A percentile compares a stretch with the other conserved stretches of the same genome.
These are phyloP conservation scores for Latrodectus elegans DNA, from an alignment of 2,888 invertebrate genomes.

Conservation along the genomic window DNA sequence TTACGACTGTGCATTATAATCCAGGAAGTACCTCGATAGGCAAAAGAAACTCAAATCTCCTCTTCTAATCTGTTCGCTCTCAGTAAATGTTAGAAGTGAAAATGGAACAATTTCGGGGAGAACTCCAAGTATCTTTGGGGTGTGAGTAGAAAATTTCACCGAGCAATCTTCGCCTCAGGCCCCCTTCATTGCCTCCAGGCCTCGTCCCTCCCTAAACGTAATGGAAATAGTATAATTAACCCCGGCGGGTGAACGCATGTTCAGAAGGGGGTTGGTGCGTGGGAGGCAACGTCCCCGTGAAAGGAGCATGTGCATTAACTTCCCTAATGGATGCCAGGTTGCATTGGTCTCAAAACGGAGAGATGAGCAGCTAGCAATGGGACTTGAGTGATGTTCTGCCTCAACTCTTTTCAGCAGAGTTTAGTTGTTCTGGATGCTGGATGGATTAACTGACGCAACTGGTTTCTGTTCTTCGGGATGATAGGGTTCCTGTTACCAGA, in stretches of 20 bases:
- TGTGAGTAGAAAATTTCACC: no score
- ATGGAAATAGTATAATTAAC: slow-evolving; percentile 54
- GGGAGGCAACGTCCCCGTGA: slow-evolving; percentile 5
- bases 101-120: no score
- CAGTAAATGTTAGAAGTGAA: no score
- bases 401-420: neutral
- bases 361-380: neutral
- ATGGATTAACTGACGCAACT: slow-evolving; percentile 26
- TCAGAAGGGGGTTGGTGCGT: slow-evolving; percentile 5
- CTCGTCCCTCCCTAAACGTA: slow-evolving; percentile 1
- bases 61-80: no score
- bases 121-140: no score
- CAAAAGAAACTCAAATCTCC: no score
- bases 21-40: no score
- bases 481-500: no score
- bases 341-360: slow-evolving; percentile 15
- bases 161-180: no score
- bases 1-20: no score
- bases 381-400: neutral
- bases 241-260: slow-evolving; percentile 51
- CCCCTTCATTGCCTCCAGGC: neutral
- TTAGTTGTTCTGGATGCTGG: neutral
- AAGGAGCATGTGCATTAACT: slow-evolving; percentile 35
- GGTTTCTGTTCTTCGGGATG: slow-evolving; percentile 14
- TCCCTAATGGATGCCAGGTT: slow-evolving; percentile 54